Evolutionary conservation across 2,888 invertebrate genomes (phyloP).

Genomic region (Mythimna albipuncta): DNA sequence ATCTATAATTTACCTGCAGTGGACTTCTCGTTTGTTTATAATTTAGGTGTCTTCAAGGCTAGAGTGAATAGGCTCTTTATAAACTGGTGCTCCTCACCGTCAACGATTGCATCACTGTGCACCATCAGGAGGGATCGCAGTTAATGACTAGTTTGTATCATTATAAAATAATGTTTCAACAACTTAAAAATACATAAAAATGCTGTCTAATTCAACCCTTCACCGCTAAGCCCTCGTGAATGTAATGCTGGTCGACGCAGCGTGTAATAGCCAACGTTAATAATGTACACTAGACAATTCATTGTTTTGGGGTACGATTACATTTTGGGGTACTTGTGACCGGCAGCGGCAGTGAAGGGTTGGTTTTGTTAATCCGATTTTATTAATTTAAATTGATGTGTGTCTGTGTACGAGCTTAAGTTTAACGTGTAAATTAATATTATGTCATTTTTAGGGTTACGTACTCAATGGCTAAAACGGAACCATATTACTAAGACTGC

Average conservation of each 20-base stretch:
- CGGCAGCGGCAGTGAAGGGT: slow-evolving; percentile 33
- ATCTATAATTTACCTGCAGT: too few relatives aligned
- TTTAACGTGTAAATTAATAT: too few relatives aligned
- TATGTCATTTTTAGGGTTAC: too few relatives aligned
- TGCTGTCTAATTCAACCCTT: slow-evolving; percentile 33
- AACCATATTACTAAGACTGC: too few relatives aligned
- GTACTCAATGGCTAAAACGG: too few relatives aligned
- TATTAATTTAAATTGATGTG: neutral
- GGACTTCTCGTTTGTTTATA: too few relatives aligned
- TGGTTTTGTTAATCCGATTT: slow-evolving; percentile 35
- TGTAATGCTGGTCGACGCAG: slow-evolving; percentile 20
- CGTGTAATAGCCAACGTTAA: slow-evolving; percentile 57
- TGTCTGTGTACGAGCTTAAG: neutral
- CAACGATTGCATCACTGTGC: too few relatives aligned
- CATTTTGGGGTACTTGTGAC: slow-evolving; percentile 18
- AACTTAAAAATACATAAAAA: slow-evolving; percentile 4
- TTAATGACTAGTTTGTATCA: too few relatives aligned
- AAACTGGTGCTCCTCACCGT: too few relatives aligned
- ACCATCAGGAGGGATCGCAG: too few relatives aligned
- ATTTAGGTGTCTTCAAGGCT: too few relatives aligned
- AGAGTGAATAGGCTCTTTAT: too few relatives aligned
- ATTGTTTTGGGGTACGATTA: slow-evolving; percentile 21
- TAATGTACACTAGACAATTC: slow-evolving; percentile 49
- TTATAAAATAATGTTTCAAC: slow-evolving; percentile 1
- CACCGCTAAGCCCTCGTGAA: slow-evolving; percentile 16